Evolutionary conservation across 2,113 vertebrate genomes (phyloP).

Genomic region (Elephas maximus): DNA sequence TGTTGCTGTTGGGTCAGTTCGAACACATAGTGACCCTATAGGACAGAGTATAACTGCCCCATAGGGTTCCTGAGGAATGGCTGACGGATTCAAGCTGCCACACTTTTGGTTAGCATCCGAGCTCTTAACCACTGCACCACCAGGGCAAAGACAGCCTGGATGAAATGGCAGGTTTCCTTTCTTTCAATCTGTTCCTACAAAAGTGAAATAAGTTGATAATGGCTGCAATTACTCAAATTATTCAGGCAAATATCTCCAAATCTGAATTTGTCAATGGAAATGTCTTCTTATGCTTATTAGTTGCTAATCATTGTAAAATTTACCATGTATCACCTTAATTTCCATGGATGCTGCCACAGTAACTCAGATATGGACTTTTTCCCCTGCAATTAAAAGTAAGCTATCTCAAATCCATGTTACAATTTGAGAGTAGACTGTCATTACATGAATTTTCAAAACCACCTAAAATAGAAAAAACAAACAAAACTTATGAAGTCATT

Average conservation of each 20-base stretch:
- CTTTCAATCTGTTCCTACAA: background rate
- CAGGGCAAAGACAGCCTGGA: background rate
- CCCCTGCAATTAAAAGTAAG: background rate
- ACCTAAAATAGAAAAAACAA: background rate
- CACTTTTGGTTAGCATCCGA: too few species aligned
- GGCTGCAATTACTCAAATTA: background rate
- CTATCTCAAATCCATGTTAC: background rate
- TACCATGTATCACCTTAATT: background rate
- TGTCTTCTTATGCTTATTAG: background rate
- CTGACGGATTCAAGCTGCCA: too few species aligned
- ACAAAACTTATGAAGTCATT: background rate
- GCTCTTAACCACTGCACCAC: too few species aligned
- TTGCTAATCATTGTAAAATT: background rate
- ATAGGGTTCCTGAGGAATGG: too few species aligned
- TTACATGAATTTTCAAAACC: slow-evolving; percentile 2
- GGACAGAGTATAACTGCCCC: too few species aligned
- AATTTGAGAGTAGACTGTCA: background rate
- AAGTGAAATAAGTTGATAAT: background rate
- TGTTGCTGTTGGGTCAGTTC: too few species aligned
- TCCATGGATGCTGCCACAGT: background rate
- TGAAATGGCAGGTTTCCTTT: background rate
- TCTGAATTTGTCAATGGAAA: background rate
- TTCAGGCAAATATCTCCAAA: background rate
- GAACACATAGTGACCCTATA: too few species aligned
- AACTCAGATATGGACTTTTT: background rate